These are phyloP conservation scores for Syncerus caffer DNA, from an alignment of 2,797 vertebrate genomes.

Conservation along the genomic window DNA sequence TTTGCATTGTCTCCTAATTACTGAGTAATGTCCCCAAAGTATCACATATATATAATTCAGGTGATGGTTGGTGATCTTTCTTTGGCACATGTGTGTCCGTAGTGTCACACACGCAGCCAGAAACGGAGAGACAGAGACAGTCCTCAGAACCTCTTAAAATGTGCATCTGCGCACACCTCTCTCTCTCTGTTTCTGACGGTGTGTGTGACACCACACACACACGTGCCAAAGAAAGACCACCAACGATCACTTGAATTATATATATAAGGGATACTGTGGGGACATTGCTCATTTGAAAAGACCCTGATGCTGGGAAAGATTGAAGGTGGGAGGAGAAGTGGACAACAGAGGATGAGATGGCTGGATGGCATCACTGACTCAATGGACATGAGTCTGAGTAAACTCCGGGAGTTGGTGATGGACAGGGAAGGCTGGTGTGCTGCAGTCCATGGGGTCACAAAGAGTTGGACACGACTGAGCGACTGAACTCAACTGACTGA, in stretches of 20 bases:
- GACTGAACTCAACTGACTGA: neutral
- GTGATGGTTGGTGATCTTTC: neutral
- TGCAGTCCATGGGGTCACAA: neutral
- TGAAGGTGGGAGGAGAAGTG: neutral
- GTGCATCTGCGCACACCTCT: neutral
- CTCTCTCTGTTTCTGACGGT: neutral
- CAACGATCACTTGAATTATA: neutral
- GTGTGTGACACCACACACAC: neutral
- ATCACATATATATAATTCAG: neutral
- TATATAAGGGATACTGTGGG: neutral
- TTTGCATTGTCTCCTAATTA: neutral
- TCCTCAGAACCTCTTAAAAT: neutral
- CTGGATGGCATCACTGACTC: neutral
- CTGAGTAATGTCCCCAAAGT: neutral
- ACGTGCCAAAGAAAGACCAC: neutral
- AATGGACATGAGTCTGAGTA: neutral
- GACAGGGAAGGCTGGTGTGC: neutral
- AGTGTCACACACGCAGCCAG: no score
- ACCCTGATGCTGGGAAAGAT: neutral
- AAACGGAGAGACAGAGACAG: neutral
- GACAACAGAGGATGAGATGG: neutral
- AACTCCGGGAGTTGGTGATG: neutral
- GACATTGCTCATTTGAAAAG: neutral
- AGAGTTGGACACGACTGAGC: accelerated
- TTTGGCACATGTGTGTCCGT: neutral